Evolutionary conservation across 2,797 vertebrate species (phyloP), one percentile per base, ranked within the genome.

Genomic region (Dendrocincla fuliginosa): DNA sequence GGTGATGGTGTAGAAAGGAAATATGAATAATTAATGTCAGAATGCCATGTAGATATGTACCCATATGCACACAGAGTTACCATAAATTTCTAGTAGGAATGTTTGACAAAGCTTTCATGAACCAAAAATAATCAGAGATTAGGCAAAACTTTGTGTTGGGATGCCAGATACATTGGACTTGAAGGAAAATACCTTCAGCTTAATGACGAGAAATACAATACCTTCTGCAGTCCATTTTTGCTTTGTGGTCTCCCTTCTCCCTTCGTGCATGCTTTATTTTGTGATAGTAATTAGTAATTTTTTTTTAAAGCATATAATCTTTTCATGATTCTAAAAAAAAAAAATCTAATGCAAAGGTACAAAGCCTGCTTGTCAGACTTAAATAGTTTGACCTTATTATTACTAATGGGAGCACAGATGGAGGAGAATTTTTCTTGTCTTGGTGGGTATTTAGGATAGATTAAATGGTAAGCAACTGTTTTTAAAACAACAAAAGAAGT

Each of bases 1-100:
- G 99, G 98, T 93, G 98, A 99, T 67, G 97, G 97, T 97, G 97
- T 98, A 96, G 92, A 98, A 81, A 97, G 94, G 89, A 95, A 91
- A 78, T 91, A 37, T 3, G 18, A 96, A 76, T 95, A 24, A 11
- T 69, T 84, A 49, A 42, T 90, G 65, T 82, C 90, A 89, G 61
- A 90, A 75, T 89, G 37, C 46, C 60, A 2, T 44, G 37, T 49
- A 71, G 82, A 91, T 76, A 50, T 68, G 88, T 87, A 92, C 71
- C 67, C 64, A 67, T 82, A 84, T 96, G 87, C 65, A 50, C 32
- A 18, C 82, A 63, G 44, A n/a, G 27, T 90, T 53, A 32, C 33
- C 35, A 13, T 35, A 44, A 60, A 80, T 70, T 80, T 91, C 37
- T 95, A 25, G 42, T 20, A 16, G 73, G 39, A 87, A 35, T 8